phyloP scores from a whole-genome alignment of 2,113 vertebrate species.

The Sander vitreus region DNA sequence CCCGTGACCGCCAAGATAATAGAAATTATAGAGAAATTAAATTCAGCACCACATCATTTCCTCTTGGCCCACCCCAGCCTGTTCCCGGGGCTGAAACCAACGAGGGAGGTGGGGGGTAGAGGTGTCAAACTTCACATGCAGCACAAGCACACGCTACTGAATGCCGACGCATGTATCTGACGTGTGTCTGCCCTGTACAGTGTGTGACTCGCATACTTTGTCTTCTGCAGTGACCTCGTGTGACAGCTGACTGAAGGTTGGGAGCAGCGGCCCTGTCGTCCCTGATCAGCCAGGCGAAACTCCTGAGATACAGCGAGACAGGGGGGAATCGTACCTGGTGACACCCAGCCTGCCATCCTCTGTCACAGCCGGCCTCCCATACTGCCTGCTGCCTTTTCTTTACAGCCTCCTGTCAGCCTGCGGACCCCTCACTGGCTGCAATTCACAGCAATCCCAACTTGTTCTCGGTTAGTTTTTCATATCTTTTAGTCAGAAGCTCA shows the following conservation, averaged over 20 bases:
- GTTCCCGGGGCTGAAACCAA: neutral
- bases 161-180: conserved; percentile 35
- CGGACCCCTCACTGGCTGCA: conserved; percentile 13
- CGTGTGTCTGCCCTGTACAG: conserved; percentile 36
- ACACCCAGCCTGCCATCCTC: conserved; percentile 75
- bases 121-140: conserved; percentile 18
- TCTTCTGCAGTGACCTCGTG: conserved; percentile 70
- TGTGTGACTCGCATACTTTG: conserved; percentile 46
- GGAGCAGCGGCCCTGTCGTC: conserved; percentile 77
- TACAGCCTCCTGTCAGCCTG: conserved; percentile 59
- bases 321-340: conserved; percentile 78
- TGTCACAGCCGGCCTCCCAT: conserved; percentile 67
- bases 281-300: conserved; percentile 83
- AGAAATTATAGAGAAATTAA: conserved; percentile 74
- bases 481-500: conserved; percentile 6
- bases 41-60: conserved; percentile 62
- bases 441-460: conserved; percentile 18
- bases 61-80: conserved; percentile 36
- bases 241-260: conserved; percentile 84
- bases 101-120: neutral
- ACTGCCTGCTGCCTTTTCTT: conserved; percentile 41
- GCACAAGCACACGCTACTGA: conserved; percentile 1
- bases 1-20: conserved; percentile 74
- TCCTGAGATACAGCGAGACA: conserved; percentile 64
- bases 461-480: conserved; percentile 17